phyloP scores from a whole-genome alignment of 2,888 invertebrate species.

The Mythimna impura region DNA sequence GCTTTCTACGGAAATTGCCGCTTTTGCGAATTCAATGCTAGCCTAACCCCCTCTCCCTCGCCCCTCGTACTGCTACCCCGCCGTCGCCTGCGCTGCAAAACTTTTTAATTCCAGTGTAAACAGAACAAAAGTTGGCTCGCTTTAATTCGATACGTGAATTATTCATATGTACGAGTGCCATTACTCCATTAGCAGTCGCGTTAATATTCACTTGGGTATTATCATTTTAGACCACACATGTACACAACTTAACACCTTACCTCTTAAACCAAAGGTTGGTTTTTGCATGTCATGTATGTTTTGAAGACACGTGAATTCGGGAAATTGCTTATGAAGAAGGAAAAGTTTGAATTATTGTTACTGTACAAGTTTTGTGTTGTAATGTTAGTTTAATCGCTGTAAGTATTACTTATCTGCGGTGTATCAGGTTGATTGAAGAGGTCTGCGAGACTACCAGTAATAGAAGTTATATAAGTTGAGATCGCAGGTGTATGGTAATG shows the following conservation, averaged over 20 bases:
- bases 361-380: constrained; percentile 66
- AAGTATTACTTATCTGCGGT: constrained; percentile 54
- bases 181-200: constrained; percentile 74
- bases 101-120: constrained; percentile 76
- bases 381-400: constrained; percentile 67
- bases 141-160: constrained; percentile 76
- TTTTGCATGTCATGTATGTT: constrained; percentile 28
- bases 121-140: constrained; percentile 72
- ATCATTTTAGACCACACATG: constrained; percentile 54
- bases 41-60: constrained; percentile 18
- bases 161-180: constrained; percentile 74
- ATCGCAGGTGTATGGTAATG: constrained; percentile 18
- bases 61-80: constrained; percentile 6
- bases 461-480: constrained; percentile 1
- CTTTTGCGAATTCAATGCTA: constrained; percentile 67
- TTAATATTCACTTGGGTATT: constrained; percentile 74
- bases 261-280: constrained; percentile 16
- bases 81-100: constrained; percentile 53
- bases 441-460: constrained; percentile 9
- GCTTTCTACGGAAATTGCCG: constrained; percentile 65
- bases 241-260: constrained; percentile 44
- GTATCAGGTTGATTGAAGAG: constrained; percentile 53
- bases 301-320: constrained; percentile 69
- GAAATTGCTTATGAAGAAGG: constrained; percentile 70
- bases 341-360: constrained; percentile 72